Evolutionary conservation across 2,888 invertebrate species (phyloP).

Genomic region (Agrochola litura): DNA sequence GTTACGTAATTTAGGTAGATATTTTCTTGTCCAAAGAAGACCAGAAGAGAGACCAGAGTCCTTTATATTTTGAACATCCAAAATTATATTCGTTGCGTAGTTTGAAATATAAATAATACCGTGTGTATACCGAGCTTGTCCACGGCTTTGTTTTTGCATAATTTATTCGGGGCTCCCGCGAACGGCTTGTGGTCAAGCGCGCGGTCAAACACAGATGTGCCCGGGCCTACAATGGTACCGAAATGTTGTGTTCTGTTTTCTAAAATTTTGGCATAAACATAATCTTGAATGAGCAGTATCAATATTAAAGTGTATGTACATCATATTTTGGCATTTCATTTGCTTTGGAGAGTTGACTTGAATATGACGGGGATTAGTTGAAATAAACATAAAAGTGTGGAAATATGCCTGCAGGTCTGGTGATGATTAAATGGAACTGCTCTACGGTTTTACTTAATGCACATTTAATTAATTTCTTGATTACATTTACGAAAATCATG

Average conservation of each 20-base stretch:
- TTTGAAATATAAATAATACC: slow-evolving; percentile 60
- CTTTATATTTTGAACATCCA: not conserved
- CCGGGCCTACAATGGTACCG: slow-evolving; percentile 22
- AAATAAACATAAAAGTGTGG: not conserved
- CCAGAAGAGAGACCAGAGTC: too few relatives aligned
- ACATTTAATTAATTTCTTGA: too few relatives aligned
- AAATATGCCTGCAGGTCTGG: not conserved
- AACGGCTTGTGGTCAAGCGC: slow-evolving; percentile 51
- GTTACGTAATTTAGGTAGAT: too few relatives aligned
- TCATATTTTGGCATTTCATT: slow-evolving; percentile 11
- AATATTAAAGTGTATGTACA: slow-evolving; percentile 26
- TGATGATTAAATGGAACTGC: too few relatives aligned
- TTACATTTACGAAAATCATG: too few relatives aligned
- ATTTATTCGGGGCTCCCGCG: slow-evolving; percentile 67
- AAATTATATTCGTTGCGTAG: slow-evolving; percentile 6
- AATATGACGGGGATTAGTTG: not conserved
- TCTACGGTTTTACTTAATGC: too few relatives aligned
- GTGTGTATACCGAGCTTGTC: slow-evolving; percentile 57
- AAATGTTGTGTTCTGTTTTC: slow-evolving; percentile 41
- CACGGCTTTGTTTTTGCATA: slow-evolving; percentile 68
- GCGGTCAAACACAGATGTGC: slow-evolving; percentile 57
- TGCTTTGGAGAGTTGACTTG: not conserved
- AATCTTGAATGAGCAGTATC: slow-evolving; percentile 38
- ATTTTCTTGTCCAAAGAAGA: too few relatives aligned
- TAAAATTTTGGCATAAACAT: slow-evolving; percentile 35